Evolutionary conservation across 92 coral and sea anemone genomes (phyloP).

Genomic region (Epizoanthus stellaris): DNA sequence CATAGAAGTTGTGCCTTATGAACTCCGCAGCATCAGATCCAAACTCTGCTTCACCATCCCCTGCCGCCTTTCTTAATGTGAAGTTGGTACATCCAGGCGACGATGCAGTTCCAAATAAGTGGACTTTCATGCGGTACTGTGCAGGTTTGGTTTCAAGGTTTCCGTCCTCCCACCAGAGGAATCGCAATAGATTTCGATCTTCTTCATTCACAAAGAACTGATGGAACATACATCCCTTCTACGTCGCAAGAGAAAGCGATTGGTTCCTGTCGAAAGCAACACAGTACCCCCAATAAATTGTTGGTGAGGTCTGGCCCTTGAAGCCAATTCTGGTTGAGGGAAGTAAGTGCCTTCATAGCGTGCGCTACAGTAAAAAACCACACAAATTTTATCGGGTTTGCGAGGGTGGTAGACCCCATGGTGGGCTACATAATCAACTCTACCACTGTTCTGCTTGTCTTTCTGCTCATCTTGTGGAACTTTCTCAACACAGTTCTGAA

Average conservation of each 20-base stretch:
- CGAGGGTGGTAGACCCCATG: slow-evolving; percentile 51
- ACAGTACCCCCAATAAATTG: slow-evolving; percentile 42
- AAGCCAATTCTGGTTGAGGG: slow-evolving; percentile 28
- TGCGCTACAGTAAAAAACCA: slow-evolving; percentile 46
- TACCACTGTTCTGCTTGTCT: background rate
- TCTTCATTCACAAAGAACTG: slow-evolving; percentile 34
- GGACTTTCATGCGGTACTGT: slow-evolving; percentile 39
- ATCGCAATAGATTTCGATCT: slow-evolving; percentile 32
- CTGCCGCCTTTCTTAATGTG: slow-evolving; percentile 16
- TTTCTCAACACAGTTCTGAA: slow-evolving; percentile 41
- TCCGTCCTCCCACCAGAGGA: slow-evolving; percentile 34
- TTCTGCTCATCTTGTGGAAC: background rate
- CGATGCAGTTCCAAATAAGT: slow-evolving; percentile 37
- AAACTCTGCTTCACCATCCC: slow-evolving; percentile 14
- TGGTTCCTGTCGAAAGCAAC: slow-evolving; percentile 39
- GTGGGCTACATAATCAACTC: slow-evolving; percentile 28
- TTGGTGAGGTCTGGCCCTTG: slow-evolving; percentile 51
- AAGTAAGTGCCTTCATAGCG: slow-evolving; percentile 1
- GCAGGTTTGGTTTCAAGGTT: background rate
- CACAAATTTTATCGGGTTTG: slow-evolving; percentile 24
- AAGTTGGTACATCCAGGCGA: slow-evolving; percentile 41
- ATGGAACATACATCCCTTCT: slow-evolving; percentile 48
- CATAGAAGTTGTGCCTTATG: slow-evolving; percentile 24
- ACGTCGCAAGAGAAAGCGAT: slow-evolving; percentile 38
- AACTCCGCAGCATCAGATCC: slow-evolving; percentile 20